Evolutionary conservation across 2,113 vertebrate genomes (phyloP), one percentile per base, ranked within the genome.

Genomic region (Crocuta crocuta): DNA sequence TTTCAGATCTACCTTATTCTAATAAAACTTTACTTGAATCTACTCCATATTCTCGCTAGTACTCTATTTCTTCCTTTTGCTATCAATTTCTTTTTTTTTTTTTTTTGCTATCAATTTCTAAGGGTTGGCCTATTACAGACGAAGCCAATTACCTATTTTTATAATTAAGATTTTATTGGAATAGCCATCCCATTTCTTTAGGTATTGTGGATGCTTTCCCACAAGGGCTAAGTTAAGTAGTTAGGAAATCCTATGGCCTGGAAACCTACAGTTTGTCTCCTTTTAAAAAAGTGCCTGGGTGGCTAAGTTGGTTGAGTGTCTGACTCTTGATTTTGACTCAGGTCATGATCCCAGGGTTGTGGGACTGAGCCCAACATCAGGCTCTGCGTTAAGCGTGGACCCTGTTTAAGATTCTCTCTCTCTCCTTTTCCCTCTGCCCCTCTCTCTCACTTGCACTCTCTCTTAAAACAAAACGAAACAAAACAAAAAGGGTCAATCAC

Each of bases 221-320:
- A 94, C 39, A 84, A 81, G 24, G 33, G 23, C 21, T 31, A 61
- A 95, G 35, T 70, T 78, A 61, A 94, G n/a, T 70, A 81, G 5
- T 87, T 83, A 97, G 73, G 55, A 83, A 45, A 89, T 74, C 13
- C 58, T 82, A 70, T 21, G 26, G 9, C 39, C 61, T 71, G 0
- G 24, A 96, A 95, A 80, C 68, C 68, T 96, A 74, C 86, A 92
- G 10, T 91, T 93, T n/a, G 26, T 66, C 66, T 43, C 81, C 83
- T 80, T 82, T 35, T 55, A 33, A 55, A 39, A 55, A 4, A 55
- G 53, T 5, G 13, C 21, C 21, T 61, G 58, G 58, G 8, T 23
- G 21, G 58, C 58, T 61, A 21, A 61, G 58, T 61, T 17, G 16
- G 55, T 61, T 23, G 58, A 61, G 21, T 61, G 21, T 23, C 58